These are phyloP conservation scores for Echiichthys vipera DNA, from an alignment of 2,797 vertebrate genomes.

Conservation along the genomic window DNA sequence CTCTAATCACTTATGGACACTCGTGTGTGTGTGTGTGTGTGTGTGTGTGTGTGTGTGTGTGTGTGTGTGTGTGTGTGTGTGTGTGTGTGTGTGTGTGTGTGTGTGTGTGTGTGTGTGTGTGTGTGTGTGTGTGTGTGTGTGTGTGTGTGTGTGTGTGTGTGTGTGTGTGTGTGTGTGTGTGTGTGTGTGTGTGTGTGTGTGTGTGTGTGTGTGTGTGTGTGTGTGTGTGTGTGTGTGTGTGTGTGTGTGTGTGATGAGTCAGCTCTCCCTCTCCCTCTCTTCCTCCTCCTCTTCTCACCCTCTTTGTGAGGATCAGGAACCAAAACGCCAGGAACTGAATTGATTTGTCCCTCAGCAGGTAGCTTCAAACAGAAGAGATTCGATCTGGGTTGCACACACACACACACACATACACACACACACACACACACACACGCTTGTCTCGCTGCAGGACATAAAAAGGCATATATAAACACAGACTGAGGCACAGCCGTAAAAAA, in stretches of 20 bases:
- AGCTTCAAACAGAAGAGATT: conserved; percentile 24
- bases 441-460: conserved; percentile 11
- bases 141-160: conserved; percentile 10
- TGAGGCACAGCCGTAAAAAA: conserved; percentile 21
- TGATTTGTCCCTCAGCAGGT: conserved; percentile 45
- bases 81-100: conserved; percentile 6
- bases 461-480: conserved; percentile 7
- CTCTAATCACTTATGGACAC: not conserved
- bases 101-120: conserved; percentile 22
- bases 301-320: conserved; percentile 23
- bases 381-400: not conserved
- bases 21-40: conserved; percentile 16
- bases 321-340: conserved; percentile 19
- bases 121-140: conserved; percentile 6
- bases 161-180: too few species aligned
- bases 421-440: not conserved
- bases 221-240: conserved; percentile 12
- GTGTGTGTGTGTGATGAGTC: conserved; percentile 54
- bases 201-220: conserved; percentile 10
- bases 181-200: conserved; percentile 21
- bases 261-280: conserved; percentile 35
- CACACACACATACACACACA: conserved; percentile 6
- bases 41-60: not conserved
- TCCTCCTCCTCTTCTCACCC: conserved; percentile 22
- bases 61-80: conserved; percentile 20